Evolutionary conservation across 2,113 vertebrate genomes (phyloP).

Genomic region (Sinocyclocheilus grahami): DNA sequence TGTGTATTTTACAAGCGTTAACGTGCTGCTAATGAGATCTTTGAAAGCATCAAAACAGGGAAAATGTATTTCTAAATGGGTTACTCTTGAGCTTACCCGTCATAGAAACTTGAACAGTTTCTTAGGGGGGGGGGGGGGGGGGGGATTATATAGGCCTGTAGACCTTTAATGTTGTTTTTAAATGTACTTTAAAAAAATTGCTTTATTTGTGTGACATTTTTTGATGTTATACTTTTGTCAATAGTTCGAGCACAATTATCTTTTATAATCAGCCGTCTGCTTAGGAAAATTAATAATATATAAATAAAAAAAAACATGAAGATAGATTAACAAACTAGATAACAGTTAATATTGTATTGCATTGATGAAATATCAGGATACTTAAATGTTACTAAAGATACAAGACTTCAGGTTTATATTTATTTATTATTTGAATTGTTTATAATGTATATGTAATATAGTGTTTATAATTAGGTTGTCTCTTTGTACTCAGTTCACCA

Average conservation of each 20-base stretch:
- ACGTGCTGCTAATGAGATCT: not conserved
- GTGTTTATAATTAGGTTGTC: not conserved
- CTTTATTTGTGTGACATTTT: too few relatives aligned
- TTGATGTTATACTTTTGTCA: not conserved
- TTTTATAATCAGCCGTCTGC: not conserved
- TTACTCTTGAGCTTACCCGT: not conserved
- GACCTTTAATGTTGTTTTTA: not conserved
- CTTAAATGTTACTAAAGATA: not conserved
- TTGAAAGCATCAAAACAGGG: not conserved
- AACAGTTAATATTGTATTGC: not conserved
- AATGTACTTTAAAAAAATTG: not conserved
- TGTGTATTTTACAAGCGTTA: not conserved
- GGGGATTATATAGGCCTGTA: not conserved
- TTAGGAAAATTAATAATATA: not conserved
- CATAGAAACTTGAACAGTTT: not conserved
- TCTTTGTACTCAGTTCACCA: not conserved
- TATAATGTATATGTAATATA: too few relatives aligned
- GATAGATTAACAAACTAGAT: not conserved
- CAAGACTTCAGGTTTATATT: not conserved
- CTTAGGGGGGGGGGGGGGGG: too few relatives aligned
- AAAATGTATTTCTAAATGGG: constrained; percentile 8
- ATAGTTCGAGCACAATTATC: not conserved
- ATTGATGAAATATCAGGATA: not conserved
- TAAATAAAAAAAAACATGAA: not conserved
- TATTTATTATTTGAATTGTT: not conserved